Evolutionary conservation across 2,113 vertebrate genomes (phyloP), one percentile per base, ranked within the genome.

Genomic region (Laticauda colubrina): DNA sequence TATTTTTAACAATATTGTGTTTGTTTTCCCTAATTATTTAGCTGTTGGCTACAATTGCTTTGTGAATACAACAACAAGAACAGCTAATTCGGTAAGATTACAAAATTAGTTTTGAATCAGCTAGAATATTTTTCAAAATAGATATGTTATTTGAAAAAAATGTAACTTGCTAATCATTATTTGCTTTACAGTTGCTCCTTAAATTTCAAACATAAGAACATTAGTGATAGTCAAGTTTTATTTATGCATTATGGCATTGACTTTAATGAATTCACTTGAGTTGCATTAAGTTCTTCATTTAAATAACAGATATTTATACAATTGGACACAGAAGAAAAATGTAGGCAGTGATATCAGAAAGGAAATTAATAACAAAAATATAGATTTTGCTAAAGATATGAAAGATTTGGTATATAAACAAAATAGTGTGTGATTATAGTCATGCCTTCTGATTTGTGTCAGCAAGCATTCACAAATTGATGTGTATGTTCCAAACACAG

Each of bases 21-120:
- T 89, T 94, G 59, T 91, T 91, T 94, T 93, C 93, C 9, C 54
- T 96, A 92, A 94, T 95, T 96, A 26, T 96, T 95, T 94, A 99
- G 99, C 99, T 97, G 98, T 99, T 86, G 99, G 99, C 95, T 99
- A 99, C 97, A 99, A 99, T 97, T 99, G 99, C 85, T 97, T 99
- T 96, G 98, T 99, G 96, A 99, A 98, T 96, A 99, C 99, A 97
- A 99, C 99, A 95, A 99, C 99, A 95, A 98, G 99, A 97, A 99
- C 98, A 85, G 99, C 99, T 87, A 99, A 99, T 95, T 99, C 99
- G 1, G 99, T 99, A 98, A 98, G 98, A 98, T 94, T 93, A 91
- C 94, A 96, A 96, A 94, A 69, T 57, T 89, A n/a, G 95, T 96
- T 45, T 45, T 34, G 93, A 94, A 96, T 85, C 94, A 85, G 87